These are phyloP conservation scores for Decapterus maruadsi DNA, from an alignment of 2,797 vertebrate genomes.

Conservation along the genomic window DNA sequence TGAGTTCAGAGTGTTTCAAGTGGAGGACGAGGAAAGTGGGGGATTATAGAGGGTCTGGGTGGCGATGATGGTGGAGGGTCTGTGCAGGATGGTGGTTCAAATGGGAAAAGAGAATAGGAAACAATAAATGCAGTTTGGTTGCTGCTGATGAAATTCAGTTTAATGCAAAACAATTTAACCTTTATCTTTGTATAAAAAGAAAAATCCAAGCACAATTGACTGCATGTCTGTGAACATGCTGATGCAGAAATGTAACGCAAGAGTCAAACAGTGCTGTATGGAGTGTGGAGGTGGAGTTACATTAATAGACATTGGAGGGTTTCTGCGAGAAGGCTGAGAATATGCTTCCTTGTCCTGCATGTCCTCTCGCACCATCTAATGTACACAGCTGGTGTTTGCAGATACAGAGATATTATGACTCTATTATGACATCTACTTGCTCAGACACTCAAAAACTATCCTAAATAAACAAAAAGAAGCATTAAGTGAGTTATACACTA, in stretches of 20 bases:
- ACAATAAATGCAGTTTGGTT: background rate
- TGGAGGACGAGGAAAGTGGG: background rate
- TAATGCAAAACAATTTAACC: no score
- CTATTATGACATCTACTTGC: no score
- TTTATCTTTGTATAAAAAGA: background rate
- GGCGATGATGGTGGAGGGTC: slow-evolving; percentile 22
- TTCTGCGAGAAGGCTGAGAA: slow-evolving; percentile 8
- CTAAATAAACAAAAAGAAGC: background rate
- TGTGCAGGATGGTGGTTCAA: slow-evolving; percentile 21
- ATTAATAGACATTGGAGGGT: slow-evolving; percentile 16
- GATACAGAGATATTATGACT: background rate
- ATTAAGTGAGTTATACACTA: background rate
- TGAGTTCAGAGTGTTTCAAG: background rate
- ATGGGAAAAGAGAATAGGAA: slow-evolving; percentile 16
- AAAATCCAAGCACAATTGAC: no score
- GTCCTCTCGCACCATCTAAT: slow-evolving; percentile 13
- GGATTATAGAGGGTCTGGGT: slow-evolving; percentile 31
- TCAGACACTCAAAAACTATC: no score
- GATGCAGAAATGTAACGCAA: background rate
- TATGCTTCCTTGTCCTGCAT: background rate
- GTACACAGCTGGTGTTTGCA: slow-evolving; percentile 57
- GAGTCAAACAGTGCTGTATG: slow-evolving; percentile 15
- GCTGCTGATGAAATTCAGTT: background rate
- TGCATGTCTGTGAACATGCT: background rate
- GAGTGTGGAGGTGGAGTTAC: slow-evolving; percentile 47